Evolutionary conservation across 1,140 invertebrate species (phyloP).

Genomic region (Acromyrmex charruanus): DNA sequence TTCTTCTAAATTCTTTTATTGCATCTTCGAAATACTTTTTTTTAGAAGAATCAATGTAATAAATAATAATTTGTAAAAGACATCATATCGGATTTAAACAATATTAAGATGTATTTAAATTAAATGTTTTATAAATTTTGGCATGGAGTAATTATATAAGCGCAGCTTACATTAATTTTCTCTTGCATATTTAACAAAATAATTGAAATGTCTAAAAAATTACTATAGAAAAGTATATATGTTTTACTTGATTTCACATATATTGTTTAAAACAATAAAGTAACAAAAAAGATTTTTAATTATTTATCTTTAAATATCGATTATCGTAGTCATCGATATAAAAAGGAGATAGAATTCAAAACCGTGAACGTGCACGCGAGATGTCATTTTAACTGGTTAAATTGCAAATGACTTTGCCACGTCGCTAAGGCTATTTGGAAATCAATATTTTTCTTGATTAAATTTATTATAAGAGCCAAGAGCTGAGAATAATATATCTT

Average conservation of each 20-base stretch:
- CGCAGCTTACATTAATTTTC: not conserved
- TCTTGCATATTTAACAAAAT: not conserved
- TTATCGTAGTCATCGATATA: constrained; percentile 33
- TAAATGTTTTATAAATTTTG: not conserved
- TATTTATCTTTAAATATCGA: constrained; percentile 1
- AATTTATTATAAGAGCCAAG: constrained; percentile 20
- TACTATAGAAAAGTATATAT: not conserved
- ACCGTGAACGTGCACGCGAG: not conserved
- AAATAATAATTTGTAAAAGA: not conserved
- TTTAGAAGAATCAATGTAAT: not conserved
- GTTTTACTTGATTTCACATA: not conserved
- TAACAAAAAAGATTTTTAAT: not conserved
- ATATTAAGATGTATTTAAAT: not conserved
- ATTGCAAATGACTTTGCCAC: constrained; percentile 25
- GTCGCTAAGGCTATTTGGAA: not conserved
- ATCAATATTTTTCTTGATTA: constrained; percentile 44
- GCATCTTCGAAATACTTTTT: not conserved
- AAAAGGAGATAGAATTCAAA: constrained; percentile 37
- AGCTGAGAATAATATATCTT: not conserved
- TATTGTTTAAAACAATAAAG: not conserved
- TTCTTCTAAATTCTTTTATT: not conserved
- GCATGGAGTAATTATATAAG: not conserved
- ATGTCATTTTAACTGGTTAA: constrained; percentile 27
- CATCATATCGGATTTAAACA: not conserved
- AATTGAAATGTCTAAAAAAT: not conserved